Base-by-base conservation (phyloP, 35 echinoderm and acorn worm species). In the Apostichopus californicus region DNA sequence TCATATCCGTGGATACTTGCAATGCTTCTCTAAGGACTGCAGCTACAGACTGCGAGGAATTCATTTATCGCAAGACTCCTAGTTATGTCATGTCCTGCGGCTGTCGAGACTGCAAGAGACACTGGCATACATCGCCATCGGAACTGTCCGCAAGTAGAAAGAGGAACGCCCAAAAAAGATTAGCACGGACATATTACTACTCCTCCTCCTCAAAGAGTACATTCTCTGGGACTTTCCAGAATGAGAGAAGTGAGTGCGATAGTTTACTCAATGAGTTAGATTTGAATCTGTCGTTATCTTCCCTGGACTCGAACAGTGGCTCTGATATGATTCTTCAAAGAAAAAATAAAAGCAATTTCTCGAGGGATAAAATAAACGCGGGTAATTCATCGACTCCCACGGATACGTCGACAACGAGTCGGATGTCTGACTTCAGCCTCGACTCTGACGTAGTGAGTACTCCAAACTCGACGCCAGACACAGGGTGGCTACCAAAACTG, bases 71-170 rank as follows among this genome's bases (percentile, higher is more conserved):
- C 17, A 58, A 85, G 15, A 85, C 81, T 20, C 81, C 81, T 22
- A 85, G 81, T 60, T 85, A 85, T 58, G 81, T 85, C 5, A 85
- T 85, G 81, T 85, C 81, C 4, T 85, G 81, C 17, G 17, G 57
- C 55, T 85, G 81, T n/a, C 17, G 24, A 17, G 11, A 58, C 9
- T 85, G 81, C 11, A 85, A 85, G 56, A 85, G 57, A 55, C 81
- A 85, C 81, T 85, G 81, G 81, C 54, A 59, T 85, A 18, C 3
- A 0, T 54, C 58, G 7, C 81, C 81, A 9, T 59, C 81, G 1
- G 81, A 56, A 22, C 13, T 75, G 6, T 58, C 81, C 17, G 54
- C 81, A 21, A 59, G 1, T n/a, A 85, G 24, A 20, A 85, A 85
- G 23, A 85, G 56, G 22, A 24, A 85, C 1, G 81, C 55, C 6